Base-by-base conservation (phyloP, 2,888 invertebrate species). In the Melanchra persicariae region DNA sequence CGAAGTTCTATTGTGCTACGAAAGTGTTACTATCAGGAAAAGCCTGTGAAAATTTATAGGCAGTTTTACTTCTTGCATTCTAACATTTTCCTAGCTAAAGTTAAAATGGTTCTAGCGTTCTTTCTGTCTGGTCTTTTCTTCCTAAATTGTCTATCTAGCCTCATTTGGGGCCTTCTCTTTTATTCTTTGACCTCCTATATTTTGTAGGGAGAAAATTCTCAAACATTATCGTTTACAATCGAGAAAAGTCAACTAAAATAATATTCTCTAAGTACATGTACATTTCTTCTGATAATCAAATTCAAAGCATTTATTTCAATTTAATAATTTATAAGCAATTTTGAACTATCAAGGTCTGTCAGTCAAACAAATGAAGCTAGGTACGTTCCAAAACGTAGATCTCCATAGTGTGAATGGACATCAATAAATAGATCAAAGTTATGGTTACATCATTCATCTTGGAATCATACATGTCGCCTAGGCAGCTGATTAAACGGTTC, bases 1-100 rank as follows among this genome's bases (percentile, higher is more conserved):
- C 57, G 52, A 55, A 58, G 45, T 34, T 51, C 57, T 58, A 60
- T 55, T 64, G 51, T 69, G 19, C 30, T 26, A 45, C n/a, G n/a
- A 64, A 52, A 17, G 24, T 15, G 2, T 62, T 49, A 47, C 61
- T 19, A 10, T n/a, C 19, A 17, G 5, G 45, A 17, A 70, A 58
- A 61, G 47, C 78, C 64, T 70, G 10, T 49, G 34, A 52, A 24
- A 76, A 78, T 82, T 54, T 78, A 70, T 77, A 70, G 82, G 78
- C 60, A 64, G 60, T 81, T 76, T 61, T 40, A 62, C 19, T 40
- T 61, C 47, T 24, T 22, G 52, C 40, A 17, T 22, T 61, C 30
- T 34, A 57, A 24, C 45, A 45, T 37, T 62, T 52, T 67, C 5
- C 10, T 19, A 30, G 52, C 73, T 79, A n/a, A 70, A 49, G 70